Conservation (phyloP, 2,113 vertebrate species). For the Lophius piscatorius region DNA sequence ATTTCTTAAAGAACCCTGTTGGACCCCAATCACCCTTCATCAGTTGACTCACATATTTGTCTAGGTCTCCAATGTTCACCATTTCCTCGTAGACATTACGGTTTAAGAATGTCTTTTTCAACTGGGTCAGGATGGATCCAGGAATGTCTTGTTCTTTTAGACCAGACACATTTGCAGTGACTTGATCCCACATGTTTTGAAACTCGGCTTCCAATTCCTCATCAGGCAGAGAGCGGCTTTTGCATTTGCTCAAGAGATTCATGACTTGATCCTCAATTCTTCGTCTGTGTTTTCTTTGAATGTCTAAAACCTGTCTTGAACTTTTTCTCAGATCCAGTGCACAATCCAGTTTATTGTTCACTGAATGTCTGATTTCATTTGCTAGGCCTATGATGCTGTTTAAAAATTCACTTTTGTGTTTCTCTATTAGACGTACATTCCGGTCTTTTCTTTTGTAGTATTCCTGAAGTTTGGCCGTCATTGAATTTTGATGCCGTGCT, state of each 20-base stretch:
- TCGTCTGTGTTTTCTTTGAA: conserved; percentile 34
- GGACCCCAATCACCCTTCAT: no score
- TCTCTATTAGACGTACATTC: conserved; percentile 62
- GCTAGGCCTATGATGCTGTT: conserved; percentile 43
- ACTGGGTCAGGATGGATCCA: background rate
- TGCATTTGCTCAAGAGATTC: conserved; percentile 34
- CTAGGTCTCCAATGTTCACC: background rate
- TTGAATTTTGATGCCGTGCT: background rate
- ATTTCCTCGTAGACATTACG: conserved; percentile 28
- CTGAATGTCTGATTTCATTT: conserved; percentile 37
- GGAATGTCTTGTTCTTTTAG: conserved; percentile 39
- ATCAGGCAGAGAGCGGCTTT: background rate
- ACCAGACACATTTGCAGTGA: background rate
- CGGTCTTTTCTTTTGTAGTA: conserved; percentile 62
- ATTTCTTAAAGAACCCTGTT: background rate
- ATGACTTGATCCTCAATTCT: conserved; percentile 57
- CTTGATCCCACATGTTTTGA: conserved; percentile 71
- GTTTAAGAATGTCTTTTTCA: conserved; percentile 42
- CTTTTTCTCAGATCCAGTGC: conserved; percentile 9
- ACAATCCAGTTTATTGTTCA: background rate
- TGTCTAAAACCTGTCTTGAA: conserved; percentile 19
- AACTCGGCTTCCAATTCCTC: conserved; percentile 40
- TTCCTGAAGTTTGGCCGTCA: background rate
- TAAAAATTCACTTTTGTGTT: conserved; percentile 65
- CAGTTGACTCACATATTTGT: background rate